Percentiles rank a stretch among this genome's conserved stretches.
These are phyloP conservation scores for Thereva unica DNA, from an alignment of 2,888 invertebrate genomes.

Conservation along the genomic window DNA sequence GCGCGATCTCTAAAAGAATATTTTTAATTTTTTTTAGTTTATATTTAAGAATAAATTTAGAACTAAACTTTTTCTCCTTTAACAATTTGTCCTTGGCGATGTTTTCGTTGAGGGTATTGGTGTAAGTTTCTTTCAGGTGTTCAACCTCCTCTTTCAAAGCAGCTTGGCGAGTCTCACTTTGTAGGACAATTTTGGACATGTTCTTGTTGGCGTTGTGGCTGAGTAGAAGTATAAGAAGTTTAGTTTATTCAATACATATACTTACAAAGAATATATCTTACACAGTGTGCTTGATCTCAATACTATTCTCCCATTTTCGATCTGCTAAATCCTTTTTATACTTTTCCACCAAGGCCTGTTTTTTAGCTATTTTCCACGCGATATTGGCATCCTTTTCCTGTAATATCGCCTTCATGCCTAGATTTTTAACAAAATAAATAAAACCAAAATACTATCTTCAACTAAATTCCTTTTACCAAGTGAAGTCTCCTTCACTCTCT, in stretches of 20 bases:
- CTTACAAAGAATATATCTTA: background rate
- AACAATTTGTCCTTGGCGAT: too few relatives aligned
- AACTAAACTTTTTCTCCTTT: too few relatives aligned
- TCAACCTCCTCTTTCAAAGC: too few relatives aligned
- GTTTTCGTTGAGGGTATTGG: slow-evolving; percentile 23
- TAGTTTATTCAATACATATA: too few relatives aligned
- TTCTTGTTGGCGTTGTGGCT: too few relatives aligned
- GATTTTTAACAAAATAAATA: background rate
- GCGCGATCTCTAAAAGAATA: slow-evolving; percentile 49
- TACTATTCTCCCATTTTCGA: slow-evolving; percentile 18
- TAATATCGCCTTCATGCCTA: background rate
- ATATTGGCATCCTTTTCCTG: slow-evolving; percentile 12
- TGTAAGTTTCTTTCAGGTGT: slow-evolving; percentile 44
- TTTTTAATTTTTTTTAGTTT: background rate
- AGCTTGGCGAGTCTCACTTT: too few relatives aligned
- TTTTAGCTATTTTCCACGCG: slow-evolving; percentile 19
- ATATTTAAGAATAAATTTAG: too few relatives aligned
- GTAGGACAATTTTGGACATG: too few relatives aligned
- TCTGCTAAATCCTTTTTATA: slow-evolving; percentile 17
- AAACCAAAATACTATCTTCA: background rate
- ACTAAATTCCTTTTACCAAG: background rate
- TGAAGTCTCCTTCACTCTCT: background rate
- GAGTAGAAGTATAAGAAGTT: too few relatives aligned
- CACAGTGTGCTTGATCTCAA: slow-evolving; percentile 19
- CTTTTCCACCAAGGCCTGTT: slow-evolving; percentile 22